Percentiles rank a stretch among this genome's conserved stretches.
phyloP scores from a whole-genome alignment of 2,797 vertebrate genomes.

The Gymnoscopelus microlampas region DNA sequence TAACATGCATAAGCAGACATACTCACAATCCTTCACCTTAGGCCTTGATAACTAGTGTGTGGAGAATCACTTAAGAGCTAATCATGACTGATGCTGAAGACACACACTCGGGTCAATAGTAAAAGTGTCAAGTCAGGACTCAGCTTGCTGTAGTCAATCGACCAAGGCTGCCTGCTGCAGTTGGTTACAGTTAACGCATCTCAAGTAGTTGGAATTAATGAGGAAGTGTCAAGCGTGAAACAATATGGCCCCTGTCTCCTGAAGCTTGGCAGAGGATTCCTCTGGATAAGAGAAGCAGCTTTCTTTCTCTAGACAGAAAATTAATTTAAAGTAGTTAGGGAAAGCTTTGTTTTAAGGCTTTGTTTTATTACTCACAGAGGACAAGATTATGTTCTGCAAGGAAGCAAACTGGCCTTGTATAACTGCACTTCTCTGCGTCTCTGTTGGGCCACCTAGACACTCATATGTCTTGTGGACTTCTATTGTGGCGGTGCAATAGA shows the following conservation, averaged over 20 bases:
- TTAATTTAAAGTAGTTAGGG: slow-evolving; percentile 35
- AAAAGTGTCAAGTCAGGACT: slow-evolving; percentile 35
- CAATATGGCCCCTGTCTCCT: slow-evolving; percentile 66
- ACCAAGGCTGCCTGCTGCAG: slow-evolving; percentile 40
- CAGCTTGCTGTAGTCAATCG: slow-evolving; percentile 5
- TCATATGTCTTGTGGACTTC: too few relatives aligned
- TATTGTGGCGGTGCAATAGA: too few relatives aligned
- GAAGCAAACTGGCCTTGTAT: neutral
- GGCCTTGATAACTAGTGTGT: neutral
- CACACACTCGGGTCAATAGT: slow-evolving; percentile 5
- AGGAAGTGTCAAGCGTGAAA: slow-evolving; percentile 65
- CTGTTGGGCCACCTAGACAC: neutral
- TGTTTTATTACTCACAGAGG: neutral
- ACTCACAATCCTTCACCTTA: slow-evolving; percentile 24
- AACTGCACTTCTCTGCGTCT: neutral
- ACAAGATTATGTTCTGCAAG: neutral
- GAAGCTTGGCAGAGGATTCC: slow-evolving; percentile 62
- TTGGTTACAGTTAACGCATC: slow-evolving; percentile 63
- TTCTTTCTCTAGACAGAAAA: slow-evolving; percentile 50
- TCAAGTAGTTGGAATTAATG: slow-evolving; percentile 67
- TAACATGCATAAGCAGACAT: neutral
- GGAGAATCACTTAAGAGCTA: neutral
- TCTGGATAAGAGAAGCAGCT: slow-evolving; percentile 39
- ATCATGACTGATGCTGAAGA: neutral
- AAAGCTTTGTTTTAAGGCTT: slow-evolving; percentile 2